Conservation (phyloP, 2,797 vertebrate species). For the Platyrinchus mystaceus region DNA sequence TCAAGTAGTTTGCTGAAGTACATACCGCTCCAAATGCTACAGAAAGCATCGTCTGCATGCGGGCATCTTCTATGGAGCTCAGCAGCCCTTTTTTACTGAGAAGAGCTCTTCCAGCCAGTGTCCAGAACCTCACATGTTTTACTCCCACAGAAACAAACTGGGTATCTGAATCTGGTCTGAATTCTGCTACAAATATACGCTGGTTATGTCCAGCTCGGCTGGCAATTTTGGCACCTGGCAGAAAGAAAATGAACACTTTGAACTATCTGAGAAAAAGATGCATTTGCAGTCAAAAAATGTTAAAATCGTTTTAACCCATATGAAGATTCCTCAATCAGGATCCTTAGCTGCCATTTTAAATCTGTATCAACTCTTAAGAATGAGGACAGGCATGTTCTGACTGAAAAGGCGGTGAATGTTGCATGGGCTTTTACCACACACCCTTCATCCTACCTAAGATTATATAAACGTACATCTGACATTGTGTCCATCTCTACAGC, state of each 20-base stretch:
- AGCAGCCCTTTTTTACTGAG: slow-evolving; percentile 96
- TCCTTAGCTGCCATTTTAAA: background rate
- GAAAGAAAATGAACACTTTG: background rate
- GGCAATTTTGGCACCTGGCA: slow-evolving; percentile 93
- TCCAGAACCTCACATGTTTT: slow-evolving; percentile 97
- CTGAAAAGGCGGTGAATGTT: background rate
- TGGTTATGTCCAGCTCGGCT: slow-evolving; percentile 90
- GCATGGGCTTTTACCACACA: background rate
- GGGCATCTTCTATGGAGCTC: slow-evolving; percentile 89
- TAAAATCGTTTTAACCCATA: background rate
- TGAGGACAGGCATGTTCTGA: background rate
- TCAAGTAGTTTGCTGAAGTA: slow-evolving; percentile 35
- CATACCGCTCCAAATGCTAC: slow-evolving; percentile 98
- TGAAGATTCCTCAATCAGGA: background rate
- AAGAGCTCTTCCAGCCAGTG: slow-evolving; percentile 90
- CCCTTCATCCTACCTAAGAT: background rate
- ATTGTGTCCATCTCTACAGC: background rate
- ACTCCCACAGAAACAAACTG: slow-evolving; percentile 98
- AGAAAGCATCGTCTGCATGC: slow-evolving; percentile 98
- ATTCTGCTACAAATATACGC: slow-evolving; percentile 97
- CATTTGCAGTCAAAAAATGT: background rate
- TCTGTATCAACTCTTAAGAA: background rate
- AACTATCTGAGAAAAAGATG: background rate
- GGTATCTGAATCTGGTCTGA: slow-evolving; percentile 96
- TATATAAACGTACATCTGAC: background rate